Evolutionary conservation across 2,113 vertebrate species (phyloP), one percentile per base, ranked within the genome.

Genomic region (Scatophagus argus): DNA sequence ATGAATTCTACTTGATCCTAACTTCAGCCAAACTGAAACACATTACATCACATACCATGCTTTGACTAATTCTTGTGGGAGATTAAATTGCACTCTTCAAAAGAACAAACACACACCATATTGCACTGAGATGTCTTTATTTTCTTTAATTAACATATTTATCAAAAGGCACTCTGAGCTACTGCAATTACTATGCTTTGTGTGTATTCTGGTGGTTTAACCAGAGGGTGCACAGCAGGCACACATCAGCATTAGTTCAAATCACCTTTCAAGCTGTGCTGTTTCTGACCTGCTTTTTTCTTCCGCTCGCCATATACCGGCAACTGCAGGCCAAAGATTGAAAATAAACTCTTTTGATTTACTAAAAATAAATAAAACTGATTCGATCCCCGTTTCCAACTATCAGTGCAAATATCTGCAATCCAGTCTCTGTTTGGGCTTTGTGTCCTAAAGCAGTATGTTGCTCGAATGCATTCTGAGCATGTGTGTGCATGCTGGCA

Each of bases 381-480:
- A 14, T 31, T 54, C 4, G 47, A 17, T 61, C 49, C 62, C 58
- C 21, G 49, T 67, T 67, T 58, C 54, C 14, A 67, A 7, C 27
- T 61, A 34, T 31, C 23, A 14, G 54, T 60, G 38, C 31, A 79
- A 75, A 77, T 51, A 32, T 62, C n/a, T n/a, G n/a, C n/a, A n/a
- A n/a, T n/a, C n/a, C n/a, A n/a, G n/a, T 25, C 56, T 59, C 17
- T 72, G 55, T 69, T 77, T 83, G 68, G 71, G 83, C 69, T 71
- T 52, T 69, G 61, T 52, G 29, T 67, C 56, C 39, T 47, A 21
- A 69, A 66, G 64, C 52, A 60, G 64, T 68, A 32, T 60, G 55
- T 54, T 27, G 41, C 64, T 58, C 41, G 1, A 41, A 55, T 54
- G 27, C 47, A 54, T 11, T 52, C 3, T 46, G 38, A n/a, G 8